Percentiles rank a stretch among this genome's conserved stretches.
phyloP scores from a whole-genome alignment of 2,113 vertebrate species.

The Psittacus erithacus region DNA sequence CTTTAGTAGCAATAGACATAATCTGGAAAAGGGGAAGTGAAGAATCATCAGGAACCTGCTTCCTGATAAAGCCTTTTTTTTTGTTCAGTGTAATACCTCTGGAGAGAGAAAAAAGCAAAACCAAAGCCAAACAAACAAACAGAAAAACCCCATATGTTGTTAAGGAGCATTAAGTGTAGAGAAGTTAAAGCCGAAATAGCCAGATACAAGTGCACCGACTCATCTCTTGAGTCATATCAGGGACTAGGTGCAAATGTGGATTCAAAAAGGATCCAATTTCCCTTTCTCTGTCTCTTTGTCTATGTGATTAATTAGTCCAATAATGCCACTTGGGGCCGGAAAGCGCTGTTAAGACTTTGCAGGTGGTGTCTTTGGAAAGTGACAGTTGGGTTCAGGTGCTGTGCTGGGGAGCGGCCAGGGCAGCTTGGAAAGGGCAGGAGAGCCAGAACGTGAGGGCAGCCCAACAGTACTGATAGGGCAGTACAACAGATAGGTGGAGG shows the following conservation, averaged over 20 bases:
- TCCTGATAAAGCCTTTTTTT: neutral
- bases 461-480: neutral
- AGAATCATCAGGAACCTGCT: neutral
- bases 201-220: neutral
- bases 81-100: neutral
- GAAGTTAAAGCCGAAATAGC: neutral
- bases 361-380: neutral
- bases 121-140: neutral
- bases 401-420: neutral
- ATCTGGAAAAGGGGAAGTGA: neutral
- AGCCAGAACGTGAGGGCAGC: accelerated
- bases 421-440: neutral
- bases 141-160: neutral
- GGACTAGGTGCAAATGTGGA: neutral
- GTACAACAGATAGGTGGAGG: neutral
- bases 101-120: neutral
- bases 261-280: neutral
- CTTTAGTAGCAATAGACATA: neutral
- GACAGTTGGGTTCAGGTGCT: neutral
- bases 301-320: neutral
- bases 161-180: neutral
- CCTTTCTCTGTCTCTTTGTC: neutral
- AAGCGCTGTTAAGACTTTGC: neutral
- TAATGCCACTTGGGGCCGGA: neutral
- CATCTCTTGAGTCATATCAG: neutral